Conservation (phyloP, 1,140 invertebrate species). For the Tetramorium simillimum region DNA sequence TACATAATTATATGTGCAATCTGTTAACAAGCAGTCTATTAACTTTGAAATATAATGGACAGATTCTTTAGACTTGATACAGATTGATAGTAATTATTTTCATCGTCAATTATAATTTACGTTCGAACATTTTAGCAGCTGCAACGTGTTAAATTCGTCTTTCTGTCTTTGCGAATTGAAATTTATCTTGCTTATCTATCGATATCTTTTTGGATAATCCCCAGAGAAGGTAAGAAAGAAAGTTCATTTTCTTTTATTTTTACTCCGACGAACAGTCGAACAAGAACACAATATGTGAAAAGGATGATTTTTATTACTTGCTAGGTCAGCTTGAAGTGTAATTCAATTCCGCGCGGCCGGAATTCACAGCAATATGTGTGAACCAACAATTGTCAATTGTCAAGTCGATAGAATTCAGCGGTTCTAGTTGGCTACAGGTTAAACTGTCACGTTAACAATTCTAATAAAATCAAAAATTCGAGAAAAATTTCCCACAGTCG, state of each 20-base stretch:
- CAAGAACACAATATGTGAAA: background rate
- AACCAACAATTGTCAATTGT: slow-evolving; percentile 60
- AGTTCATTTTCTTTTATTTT: background rate
- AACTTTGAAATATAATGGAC: background rate
- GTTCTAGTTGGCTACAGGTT: background rate
- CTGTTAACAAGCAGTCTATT: background rate
- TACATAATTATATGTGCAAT: background rate
- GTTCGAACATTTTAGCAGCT: background rate
- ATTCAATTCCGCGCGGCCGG: slow-evolving; percentile 74
- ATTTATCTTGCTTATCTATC: background rate
- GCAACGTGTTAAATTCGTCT: background rate
- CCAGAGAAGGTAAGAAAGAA: background rate
- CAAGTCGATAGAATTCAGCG: slow-evolving; percentile 47
- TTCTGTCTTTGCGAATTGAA: background rate
- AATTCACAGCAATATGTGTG: slow-evolving; percentile 41
- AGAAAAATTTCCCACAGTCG: background rate
- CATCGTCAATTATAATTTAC: background rate
- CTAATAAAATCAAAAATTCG: background rate
- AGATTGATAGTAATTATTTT: background rate
- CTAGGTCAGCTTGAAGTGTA: slow-evolving; percentile 71
- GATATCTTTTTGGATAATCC: slow-evolving; percentile 9
- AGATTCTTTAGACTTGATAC: background rate
- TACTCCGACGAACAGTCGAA: background rate
- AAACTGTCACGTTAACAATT: slow-evolving; percentile 2
- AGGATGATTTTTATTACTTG: slow-evolving; percentile 67